Base-by-base conservation (phyloP, 2,888 invertebrate species). In the Cheilosia urbana region DNA sequence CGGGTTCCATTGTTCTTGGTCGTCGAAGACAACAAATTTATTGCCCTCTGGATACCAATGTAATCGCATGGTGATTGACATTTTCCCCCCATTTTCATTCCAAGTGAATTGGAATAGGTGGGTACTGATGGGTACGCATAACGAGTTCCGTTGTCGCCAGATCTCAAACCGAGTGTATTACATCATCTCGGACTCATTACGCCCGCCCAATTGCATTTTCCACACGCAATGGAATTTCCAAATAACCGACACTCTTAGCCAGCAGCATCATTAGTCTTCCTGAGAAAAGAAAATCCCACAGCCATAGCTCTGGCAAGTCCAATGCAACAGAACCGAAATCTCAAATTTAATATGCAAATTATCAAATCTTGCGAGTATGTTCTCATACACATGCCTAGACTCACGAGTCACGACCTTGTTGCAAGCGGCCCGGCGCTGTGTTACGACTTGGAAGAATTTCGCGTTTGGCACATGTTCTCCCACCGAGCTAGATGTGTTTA, bases 271-370 rank as follows among this genome's bases (percentile, higher is more conserved):
- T 79, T 65, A 75, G 75, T 80, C 75, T 84, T 84, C 65, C 60
- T 71, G 69, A 68, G 71, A 80, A 65, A 65, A 65, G 49, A 78
- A 78, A 83, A 24, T 66, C 69, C 55, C 68, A 78, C 66, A 55
- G 73, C 55, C 57, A 11, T 62, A 77, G 68, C 71, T 71, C 45
- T 71, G 77, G 71, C 75, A 13, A 40, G 51, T 6, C 9, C 11
- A 51, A n/a, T 19, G 21, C 17, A 47, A 45, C 9, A 49, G 37
- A 57, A 4, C 3, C 13, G 63, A 57, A 49, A 72, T 30, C 42
- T 47, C 11, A 65, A 75, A 69, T 84, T 80, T 79, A 63, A 76
- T 80, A 84, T 84, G 84, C 71, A 84, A 84, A 84, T 84, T 69
- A 58, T 69, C 34, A 69, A 71, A 84, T 84, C 63, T 53, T 55